phyloP scores from a whole-genome alignment of 1,140 invertebrate species.

The Pseudobourletiella spinata region DNA sequence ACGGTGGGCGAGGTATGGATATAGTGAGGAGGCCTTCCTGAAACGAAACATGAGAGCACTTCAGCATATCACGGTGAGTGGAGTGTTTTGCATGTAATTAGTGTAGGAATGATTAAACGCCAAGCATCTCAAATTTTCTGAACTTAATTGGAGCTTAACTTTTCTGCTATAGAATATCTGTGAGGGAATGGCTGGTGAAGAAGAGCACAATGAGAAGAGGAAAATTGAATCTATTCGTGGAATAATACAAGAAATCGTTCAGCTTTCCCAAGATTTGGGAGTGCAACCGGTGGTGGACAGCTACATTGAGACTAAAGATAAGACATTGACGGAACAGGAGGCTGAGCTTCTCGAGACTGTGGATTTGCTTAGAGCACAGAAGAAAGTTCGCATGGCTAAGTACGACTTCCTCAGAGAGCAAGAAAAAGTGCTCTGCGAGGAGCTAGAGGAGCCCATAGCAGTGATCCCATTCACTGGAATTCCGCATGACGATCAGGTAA shows the following conservation, averaged over 20 bases:
- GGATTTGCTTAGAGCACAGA: background rate
- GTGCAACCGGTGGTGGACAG: background rate
- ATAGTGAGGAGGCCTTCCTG: no score
- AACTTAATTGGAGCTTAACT: no score
- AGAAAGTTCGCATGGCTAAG: constrained; percentile 2
- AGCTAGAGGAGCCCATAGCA: background rate
- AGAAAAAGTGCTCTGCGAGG: background rate
- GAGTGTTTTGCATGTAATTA: no score
- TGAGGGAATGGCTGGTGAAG: no score
- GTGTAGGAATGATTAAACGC: no score
- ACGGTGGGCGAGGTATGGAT: no score
- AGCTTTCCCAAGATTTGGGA: background rate
- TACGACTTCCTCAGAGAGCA: background rate
- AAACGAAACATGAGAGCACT: no score
- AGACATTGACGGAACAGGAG: background rate
- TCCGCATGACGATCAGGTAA: constrained; percentile 10
- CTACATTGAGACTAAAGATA: background rate
- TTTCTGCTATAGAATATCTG: no score
- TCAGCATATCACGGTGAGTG: no score
- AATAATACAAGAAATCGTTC: background rate
- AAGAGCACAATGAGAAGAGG: no score
- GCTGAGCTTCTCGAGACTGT: background rate
- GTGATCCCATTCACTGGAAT: background rate
- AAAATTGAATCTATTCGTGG: no score
- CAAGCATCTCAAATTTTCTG: no score